Base-by-base conservation (phyloP, 1,140 invertebrate genomes). In the Periplaneta americana region DNA sequence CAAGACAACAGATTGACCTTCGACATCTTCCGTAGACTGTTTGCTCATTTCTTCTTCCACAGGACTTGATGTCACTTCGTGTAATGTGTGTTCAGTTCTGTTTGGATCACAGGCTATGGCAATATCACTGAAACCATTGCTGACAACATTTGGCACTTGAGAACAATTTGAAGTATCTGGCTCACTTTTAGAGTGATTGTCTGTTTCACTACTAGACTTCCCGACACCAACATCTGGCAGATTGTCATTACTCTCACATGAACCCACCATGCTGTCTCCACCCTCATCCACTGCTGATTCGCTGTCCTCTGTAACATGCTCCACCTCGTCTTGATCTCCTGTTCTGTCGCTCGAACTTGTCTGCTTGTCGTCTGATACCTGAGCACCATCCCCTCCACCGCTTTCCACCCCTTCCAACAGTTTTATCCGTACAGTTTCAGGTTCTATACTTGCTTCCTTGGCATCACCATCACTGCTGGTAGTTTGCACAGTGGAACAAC, bases 21-120 rank as follows among this genome's bases (percentile, higher is more conserved):
- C 48, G 6, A 28, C n/a, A 9, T 66, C 48, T 28, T 66, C n/a
- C 10, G 48, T 6, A 0, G 11, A 9, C 48, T n/a, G 48, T 82
- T 36, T 36, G 33, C 33, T 80, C 37, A 66, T 35, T 31, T 82
- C 81, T 76, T 81, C 83, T 32, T 48, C 57, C 13, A 34, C 83
- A 13, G 37, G 74, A 34, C 57, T 80, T 66, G 75, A 80, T 37
- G 83, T 86, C 33, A 28, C 48, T n/a, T 66, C 76, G 22, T 78
- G 35, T 22, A 36, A 1, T 0, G 33, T 15, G 35, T 34, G 76
- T 31, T 36, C 76, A 37, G 76, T 36, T 78, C 36, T 36, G 34
- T 28, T 78, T 36, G 76, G 35, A 78, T 78, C 76, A 78, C 76
- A 78, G 35, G 35, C 37, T 78, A n/a, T 78, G 35, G 22, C 15